These are phyloP conservation scores for Pangasius larnaudii DNA, from an alignment of 2,797 vertebrate genomes.

Conservation along the genomic window DNA sequence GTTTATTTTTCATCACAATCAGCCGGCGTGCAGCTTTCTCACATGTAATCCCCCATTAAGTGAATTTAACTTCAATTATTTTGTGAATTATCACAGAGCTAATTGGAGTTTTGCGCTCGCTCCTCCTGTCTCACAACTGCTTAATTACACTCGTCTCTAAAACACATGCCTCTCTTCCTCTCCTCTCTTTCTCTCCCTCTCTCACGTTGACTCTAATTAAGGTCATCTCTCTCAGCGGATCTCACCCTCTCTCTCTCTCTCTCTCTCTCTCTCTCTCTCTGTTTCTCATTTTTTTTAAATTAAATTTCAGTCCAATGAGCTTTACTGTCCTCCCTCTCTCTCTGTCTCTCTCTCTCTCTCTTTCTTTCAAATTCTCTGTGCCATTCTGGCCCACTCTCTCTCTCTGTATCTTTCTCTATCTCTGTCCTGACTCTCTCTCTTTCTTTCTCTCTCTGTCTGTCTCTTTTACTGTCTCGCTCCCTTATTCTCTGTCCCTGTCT, in stretches of 20 bases:
- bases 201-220: not conserved
- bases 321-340: not conserved
- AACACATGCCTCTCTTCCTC: conserved; percentile 34
- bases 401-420: no score
- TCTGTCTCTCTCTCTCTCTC: no score
- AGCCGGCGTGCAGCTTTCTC: conserved; percentile 75
- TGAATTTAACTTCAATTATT: conserved; percentile 78
- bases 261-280: not conserved
- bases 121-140: conserved; percentile 46
- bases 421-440: not conserved
- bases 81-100: conserved; percentile 63
- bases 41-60: conserved; percentile 75
- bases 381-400: no score
- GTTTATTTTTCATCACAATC: conserved; percentile 75
- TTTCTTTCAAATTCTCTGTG: no score
- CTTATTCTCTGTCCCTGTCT: no score
- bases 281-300: not conserved
- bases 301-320: not conserved
- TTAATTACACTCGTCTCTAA: conserved; percentile 51
- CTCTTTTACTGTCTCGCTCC: no score
- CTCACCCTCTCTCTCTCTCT: not conserved
- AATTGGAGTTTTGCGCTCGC: conserved; percentile 52
- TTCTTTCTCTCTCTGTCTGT: not conserved
- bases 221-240: not conserved
- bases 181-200: not conserved